phyloP scores from a whole-genome alignment of 2,113 vertebrate species.

The Propithecus coquereli region DNA sequence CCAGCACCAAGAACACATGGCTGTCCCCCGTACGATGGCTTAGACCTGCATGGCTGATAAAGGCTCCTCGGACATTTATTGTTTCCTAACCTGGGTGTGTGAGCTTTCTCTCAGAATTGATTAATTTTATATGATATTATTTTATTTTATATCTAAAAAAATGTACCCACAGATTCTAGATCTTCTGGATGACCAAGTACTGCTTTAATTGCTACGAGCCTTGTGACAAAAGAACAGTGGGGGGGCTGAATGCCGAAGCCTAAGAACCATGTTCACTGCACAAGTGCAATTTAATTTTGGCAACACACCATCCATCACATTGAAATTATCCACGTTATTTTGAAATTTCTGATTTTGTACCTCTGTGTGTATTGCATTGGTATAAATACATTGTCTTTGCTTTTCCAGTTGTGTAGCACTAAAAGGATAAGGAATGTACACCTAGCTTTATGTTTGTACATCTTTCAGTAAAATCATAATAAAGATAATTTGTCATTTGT shows the following conservation, averaged over 20 bases:
- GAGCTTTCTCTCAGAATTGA: not conserved
- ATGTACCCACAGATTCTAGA: not conserved
- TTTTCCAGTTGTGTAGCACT: not conserved
- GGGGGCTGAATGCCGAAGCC: not conserved
- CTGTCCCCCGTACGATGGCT: not conserved
- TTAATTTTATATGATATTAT: not conserved
- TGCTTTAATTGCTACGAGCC: not conserved
- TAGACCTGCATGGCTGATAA: not conserved
- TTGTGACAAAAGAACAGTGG: constrained; percentile 24
- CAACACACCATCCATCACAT: constrained; percentile 55
- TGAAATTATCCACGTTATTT: constrained; percentile 44
- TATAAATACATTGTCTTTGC: not conserved
- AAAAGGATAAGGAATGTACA: not conserved
- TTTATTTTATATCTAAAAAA: not conserved
- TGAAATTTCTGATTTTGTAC: constrained; percentile 29
- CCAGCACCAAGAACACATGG: not conserved
- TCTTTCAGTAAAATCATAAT: constrained; percentile 51
- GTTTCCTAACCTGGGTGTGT: not conserved
- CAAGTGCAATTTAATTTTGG: constrained; percentile 48
- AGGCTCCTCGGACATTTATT: not conserved
- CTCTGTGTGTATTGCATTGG: not conserved
- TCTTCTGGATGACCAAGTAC: not conserved
- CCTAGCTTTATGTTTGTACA: not conserved
- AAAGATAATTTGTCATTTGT: constrained; percentile 42
- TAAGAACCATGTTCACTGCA: not conserved